These are phyloP conservation scores for Tadarida brasiliensis DNA, from an alignment of 2,797 vertebrate genomes.

Conservation along the genomic window DNA sequence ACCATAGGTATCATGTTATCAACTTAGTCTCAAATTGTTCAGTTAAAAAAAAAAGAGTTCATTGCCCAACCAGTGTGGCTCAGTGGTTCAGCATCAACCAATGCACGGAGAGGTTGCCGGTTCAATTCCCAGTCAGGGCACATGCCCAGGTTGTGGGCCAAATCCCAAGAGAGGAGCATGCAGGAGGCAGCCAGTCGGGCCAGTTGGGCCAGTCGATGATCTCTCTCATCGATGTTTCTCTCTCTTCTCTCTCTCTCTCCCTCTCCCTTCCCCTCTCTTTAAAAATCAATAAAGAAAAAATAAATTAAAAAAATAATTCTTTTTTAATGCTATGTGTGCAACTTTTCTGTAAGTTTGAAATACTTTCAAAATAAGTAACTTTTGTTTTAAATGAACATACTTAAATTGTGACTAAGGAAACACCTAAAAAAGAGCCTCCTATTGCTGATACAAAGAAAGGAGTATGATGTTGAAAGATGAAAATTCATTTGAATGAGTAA, in stretches of 20 bases:
- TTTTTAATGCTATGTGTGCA: not conserved
- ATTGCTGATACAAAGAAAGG: not conserved
- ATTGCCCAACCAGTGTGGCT: too few species aligned
- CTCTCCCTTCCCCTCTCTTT: too few species aligned
- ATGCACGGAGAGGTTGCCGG: too few species aligned
- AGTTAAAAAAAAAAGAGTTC: not conserved
- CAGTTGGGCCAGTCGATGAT: too few species aligned
- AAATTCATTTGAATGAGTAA: conserved; percentile 48
- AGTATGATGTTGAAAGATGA: conserved; percentile 8
- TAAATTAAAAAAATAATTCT: not conserved
- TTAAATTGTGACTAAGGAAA: conserved; percentile 49
- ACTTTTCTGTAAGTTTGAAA: not conserved
- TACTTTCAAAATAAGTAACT: conserved; percentile 32
- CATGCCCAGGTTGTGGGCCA: too few species aligned
- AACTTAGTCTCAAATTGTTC: conserved; percentile 12
- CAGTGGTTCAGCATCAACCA: too few species aligned
- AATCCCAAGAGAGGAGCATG: too few species aligned
- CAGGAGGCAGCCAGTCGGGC: too few species aligned
- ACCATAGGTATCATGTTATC: not conserved
- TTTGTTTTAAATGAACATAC: not conserved
- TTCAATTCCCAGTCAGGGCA: too few species aligned
- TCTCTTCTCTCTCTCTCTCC: too few species aligned
- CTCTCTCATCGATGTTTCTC: too few species aligned
- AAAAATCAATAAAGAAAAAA: too few species aligned
- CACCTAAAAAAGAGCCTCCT: conserved; percentile 10